Percentiles rank a stretch among this genome's conserved stretches.
Evolutionary conservation across 2,888 invertebrate species (phyloP).

Genomic region (Drosophila affinis): DNA sequence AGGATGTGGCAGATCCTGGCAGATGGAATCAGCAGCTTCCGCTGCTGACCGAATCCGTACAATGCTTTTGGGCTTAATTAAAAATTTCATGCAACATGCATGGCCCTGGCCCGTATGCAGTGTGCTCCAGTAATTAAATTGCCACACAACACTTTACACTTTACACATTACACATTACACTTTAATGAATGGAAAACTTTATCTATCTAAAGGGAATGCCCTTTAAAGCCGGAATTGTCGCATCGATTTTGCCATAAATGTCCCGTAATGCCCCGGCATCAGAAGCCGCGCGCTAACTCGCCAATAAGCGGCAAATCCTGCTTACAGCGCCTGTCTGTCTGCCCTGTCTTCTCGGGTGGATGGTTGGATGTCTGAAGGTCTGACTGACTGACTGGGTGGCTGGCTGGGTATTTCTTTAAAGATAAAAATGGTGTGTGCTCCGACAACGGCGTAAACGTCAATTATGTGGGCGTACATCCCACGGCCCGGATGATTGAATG

Average conservation of each 20-base stretch:
- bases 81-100: constrained; percentile 26
- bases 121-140: constrained; percentile 32
- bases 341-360: not conserved
- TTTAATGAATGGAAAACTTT: not conserved
- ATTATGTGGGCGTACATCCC: constrained; percentile 53
- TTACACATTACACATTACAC: too few species aligned
- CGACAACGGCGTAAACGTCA: constrained; percentile 57
- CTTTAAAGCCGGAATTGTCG: constrained; percentile 14
- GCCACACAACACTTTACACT: not conserved
- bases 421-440: constrained; percentile 48
- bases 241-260: constrained; percentile 61
- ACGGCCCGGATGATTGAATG: constrained; percentile 59
- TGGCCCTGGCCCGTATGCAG: constrained; percentile 7
- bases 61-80: constrained; percentile 34
- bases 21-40: constrained; percentile 16
- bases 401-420: constrained; percentile 37
- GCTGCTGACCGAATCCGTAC: not conserved
- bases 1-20: not conserved
- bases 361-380: not conserved
- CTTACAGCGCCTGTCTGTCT: not conserved
- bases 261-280: constrained; percentile 16
- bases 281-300: constrained; percentile 44
- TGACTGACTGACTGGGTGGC: too few species aligned
- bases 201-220: not conserved
- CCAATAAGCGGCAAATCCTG: constrained; percentile 62